Percentiles rank a stretch among this genome's conserved stretches.
phyloP scores from a whole-genome alignment of 2,113 vertebrate genomes.

The Pachypanchax playfairii region DNA sequence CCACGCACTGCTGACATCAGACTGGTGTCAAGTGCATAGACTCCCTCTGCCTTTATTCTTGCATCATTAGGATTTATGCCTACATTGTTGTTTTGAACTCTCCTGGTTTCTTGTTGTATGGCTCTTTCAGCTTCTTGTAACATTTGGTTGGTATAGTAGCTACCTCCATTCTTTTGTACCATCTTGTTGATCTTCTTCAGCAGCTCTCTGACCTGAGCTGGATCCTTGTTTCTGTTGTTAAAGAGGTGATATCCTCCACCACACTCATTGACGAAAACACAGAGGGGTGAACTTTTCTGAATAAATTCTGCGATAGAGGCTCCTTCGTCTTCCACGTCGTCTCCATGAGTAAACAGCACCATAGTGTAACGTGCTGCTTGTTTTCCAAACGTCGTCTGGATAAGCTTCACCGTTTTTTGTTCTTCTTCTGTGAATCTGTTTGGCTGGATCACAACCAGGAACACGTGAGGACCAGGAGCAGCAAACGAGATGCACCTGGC shows the following conservation, averaged over 20 bases:
- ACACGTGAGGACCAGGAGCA: constrained; percentile 24
- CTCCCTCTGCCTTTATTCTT: not conserved
- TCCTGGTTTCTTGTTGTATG: not conserved
- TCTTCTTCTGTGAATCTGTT: constrained; percentile 3
- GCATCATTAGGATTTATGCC: not conserved
- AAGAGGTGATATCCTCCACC: constrained; percentile 15
- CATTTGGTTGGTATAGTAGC: not conserved
- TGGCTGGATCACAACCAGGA: constrained; percentile 9
- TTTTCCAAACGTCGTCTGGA: constrained; percentile 11
- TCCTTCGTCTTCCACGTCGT: fast-evolving
- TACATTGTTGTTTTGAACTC: not conserved
- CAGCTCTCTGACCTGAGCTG: constrained; percentile 4
- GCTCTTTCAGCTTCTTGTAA: not conserved
- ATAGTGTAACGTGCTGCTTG: fast-evolving
- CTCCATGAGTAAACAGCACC: constrained; percentile 20
- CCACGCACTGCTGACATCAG: too few species aligned
- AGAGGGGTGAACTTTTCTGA: not conserved
- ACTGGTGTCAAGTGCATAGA: not conserved
- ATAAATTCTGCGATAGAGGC: not conserved
- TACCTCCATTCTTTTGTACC: constrained; percentile 4
- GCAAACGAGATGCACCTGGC: fast-evolving
- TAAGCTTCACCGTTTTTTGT: not conserved
- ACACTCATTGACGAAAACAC: not conserved
- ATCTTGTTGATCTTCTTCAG: not conserved
- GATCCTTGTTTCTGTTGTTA: not conserved